Base-by-base conservation (phyloP, 2,113 vertebrate genomes). In the Neodon shergylaensis region DNA sequence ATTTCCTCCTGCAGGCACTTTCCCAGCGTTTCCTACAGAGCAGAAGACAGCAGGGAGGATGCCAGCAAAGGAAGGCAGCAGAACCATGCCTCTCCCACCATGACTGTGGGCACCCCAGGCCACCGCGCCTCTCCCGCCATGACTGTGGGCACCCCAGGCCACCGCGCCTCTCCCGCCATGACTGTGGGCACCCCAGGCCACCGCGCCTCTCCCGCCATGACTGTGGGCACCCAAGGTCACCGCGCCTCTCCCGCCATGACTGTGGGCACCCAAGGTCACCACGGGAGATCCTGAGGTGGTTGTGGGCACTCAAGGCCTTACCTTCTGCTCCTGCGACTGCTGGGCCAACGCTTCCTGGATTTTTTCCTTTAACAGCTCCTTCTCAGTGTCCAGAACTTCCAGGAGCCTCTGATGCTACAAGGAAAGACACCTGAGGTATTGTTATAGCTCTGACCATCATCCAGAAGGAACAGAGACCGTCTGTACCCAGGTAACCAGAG, bases 381-480 rank as follows among this genome's bases (percentile, higher is more conserved):
- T 98, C 92, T 99, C 98, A 79, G 94, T 96, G 73, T 98, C 98
- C 88, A 99, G 96, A 96, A 99, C 98, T 91, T 98, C 98, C 10
- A 99, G 98, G 78, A 99, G 98, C 61, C 98, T 98, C 74, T 98
- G 98, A 95, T 99, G 98, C 99, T 99, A 70, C 16, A 95, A 97
- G 66, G 92, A 82, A 98, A 98, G 92, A 96, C 12, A 96, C 94
- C 6, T 0, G 4, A 42, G 66, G 90, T 81, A 73, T 89, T n/a
- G 95, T 24, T 89, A 54, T 33, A 93, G 77, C 1, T 76, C 31
- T 9, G 73, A 87, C 9, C n/a, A 42, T 17, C 81, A 2, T 5
- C 58, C 26, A 6, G 58, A 0, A 17, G 31, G 81, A 24, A 28
- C 24, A 78, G 7, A 89, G 16, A 74, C 58, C 0, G 85, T 68